phyloP scores from a whole-genome alignment of 2,888 invertebrate species.

The Diarsia mendica region DNA sequence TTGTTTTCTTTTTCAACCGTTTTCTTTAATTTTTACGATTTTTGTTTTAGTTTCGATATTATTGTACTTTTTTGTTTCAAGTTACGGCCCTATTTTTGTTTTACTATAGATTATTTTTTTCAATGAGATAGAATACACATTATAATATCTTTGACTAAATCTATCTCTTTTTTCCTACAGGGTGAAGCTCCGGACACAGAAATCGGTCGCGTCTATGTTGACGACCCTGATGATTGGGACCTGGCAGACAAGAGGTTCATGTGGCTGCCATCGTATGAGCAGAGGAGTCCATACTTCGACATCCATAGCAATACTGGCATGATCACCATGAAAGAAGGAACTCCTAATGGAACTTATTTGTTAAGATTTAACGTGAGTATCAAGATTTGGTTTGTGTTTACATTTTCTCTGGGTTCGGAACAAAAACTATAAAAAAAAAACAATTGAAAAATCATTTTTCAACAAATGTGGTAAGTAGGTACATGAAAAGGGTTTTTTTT shows the following conservation, averaged over 20 bases:
- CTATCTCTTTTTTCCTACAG: conserved; percentile 72
- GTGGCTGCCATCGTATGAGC: conserved; percentile 90
- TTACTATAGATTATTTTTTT: too few relatives aligned
- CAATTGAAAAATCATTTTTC: neutral
- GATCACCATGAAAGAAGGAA: conserved; percentile 95
- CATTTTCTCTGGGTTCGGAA: neutral
- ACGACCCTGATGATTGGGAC: conserved; percentile 99
- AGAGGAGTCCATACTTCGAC: conserved; percentile 92
- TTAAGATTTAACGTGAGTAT: conserved; percentile 92
- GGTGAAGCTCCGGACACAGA: conserved; percentile 95
- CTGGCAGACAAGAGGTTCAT: conserved; percentile 96
- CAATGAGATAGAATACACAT: neutral
- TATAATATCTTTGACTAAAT: neutral
- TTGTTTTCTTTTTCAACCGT: neutral
- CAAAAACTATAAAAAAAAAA: neutral
- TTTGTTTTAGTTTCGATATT: too few relatives aligned
- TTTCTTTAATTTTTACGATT: too few relatives aligned
- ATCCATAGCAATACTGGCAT: conserved; percentile 95
- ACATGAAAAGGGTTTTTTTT: neutral
- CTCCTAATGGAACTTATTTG: conserved; percentile 93
- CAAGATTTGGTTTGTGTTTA: neutral
- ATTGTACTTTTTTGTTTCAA: too few relatives aligned
- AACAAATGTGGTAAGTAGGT: neutral
- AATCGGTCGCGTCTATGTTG: conserved; percentile 97
- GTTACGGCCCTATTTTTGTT: too few relatives aligned